Base-by-base conservation (phyloP, 2,113 vertebrate genomes). In the Isichthys henryi region DNA sequence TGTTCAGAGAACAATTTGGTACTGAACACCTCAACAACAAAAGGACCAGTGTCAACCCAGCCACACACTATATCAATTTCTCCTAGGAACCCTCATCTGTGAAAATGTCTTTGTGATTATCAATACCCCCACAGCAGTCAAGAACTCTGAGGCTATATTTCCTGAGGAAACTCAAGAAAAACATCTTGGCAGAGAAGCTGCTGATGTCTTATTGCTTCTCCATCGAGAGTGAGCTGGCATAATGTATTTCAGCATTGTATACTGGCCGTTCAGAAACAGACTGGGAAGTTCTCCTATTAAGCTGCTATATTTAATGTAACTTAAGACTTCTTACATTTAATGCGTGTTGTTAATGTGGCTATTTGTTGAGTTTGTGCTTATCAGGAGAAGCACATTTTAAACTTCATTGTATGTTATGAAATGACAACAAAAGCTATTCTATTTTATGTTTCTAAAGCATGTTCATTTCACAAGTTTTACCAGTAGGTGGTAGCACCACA, bases 401-500 rank as follows among this genome's bases (percentile, higher is more conserved):
- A 31, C 62, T 70, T 70, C 10, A 31, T 31, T 70, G n/a, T 31
- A 31, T 70, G 62, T 70, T 31, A 27, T 70, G 62, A 11, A 66
- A 66, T 66, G 62, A 70, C 62, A 70, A 62, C n/a, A 62, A 70
- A 13, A 27, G 62, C 27, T n/a, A n/a, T 62, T 62, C 56, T 66
- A 66, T 10, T n/a, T 2, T 31, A 70, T 13, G 62, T 21, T 56
- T 11, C 49, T 15, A n/a, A 80, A 43, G 50, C 49, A 89, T 35
- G 19, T 31, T 53, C 70, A 53, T 19, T 49, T 15, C 11, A 3
- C 10, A 10, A 15, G 35, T 74, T 86, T n/a, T 49, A 87, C 89
- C 90, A 90, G 27, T 45, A 89, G 89, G 56, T 91, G 90, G 87
- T 50, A 87, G 87, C 52, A 84, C 1, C 21, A 19, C 23, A 48